Evolutionary conservation across 2,797 vertebrate species (phyloP).

Genomic region (Pangasius larnaudii): DNA sequence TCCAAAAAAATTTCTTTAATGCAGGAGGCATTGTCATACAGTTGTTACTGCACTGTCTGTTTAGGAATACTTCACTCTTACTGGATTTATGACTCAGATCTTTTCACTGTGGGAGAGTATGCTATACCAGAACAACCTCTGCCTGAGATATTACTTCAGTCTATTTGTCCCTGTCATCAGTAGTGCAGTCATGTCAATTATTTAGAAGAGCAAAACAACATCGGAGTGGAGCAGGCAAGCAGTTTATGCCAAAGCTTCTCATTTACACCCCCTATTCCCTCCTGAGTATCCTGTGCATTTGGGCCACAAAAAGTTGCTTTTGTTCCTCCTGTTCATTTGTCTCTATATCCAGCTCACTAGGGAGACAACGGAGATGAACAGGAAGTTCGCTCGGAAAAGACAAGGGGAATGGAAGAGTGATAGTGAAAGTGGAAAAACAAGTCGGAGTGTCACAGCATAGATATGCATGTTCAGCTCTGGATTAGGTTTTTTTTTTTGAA

Average conservation of each 20-base stretch:
- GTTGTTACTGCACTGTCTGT: slow-evolving; percentile 10
- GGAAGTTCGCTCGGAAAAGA: slow-evolving; percentile 47
- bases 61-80: not conserved
- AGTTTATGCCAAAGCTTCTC: slow-evolving; percentile 63
- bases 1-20: not conserved
- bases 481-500: slow-evolving; percentile 25
- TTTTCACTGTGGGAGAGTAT: slow-evolving; percentile 18
- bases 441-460: slow-evolving; percentile 10
- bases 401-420: slow-evolving; percentile 19
- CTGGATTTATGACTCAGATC: slow-evolving; percentile 12
- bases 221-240: slow-evolving; percentile 61
- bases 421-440: not conserved
- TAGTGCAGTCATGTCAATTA: slow-evolving; percentile 73
- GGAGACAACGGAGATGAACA: slow-evolving; percentile 13
- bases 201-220: slow-evolving; percentile 78
- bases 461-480: slow-evolving; percentile 31
- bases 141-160: slow-evolving; percentile 72
- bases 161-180: slow-evolving; percentile 75
- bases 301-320: slow-evolving; percentile 67
- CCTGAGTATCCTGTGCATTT: slow-evolving; percentile 65
- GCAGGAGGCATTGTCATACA: not conserved
- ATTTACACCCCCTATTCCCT: slow-evolving; percentile 73
- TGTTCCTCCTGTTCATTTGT: slow-evolving; percentile 62
- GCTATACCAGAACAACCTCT: slow-evolving; percentile 62
- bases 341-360: slow-evolving; percentile 55